Base-by-base conservation (phyloP, 2,888 invertebrate genomes). In the Arge pagana region DNA sequence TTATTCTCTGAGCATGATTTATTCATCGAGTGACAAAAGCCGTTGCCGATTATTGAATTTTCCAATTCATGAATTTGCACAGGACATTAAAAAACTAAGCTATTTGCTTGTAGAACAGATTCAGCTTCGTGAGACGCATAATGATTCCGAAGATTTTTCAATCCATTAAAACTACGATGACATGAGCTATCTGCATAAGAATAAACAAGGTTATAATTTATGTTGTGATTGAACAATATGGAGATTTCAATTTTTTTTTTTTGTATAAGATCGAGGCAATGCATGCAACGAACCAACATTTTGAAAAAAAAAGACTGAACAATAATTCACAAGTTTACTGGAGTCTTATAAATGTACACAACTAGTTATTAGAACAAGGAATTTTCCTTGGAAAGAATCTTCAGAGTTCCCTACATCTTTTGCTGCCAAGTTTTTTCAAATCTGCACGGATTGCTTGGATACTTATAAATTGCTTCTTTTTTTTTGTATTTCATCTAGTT, bases 91-190 rank as follows among this genome's bases (percentile, higher is more conserved):
- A 41, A 3, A 7, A 41, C 41, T 1, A 26, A 26, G 16, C 28
- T 40, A 23, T 40, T 23, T 24, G 26, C 24, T 40, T 26, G 11
- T 40, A 40, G 10, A 23, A 40, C 15, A 40, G 26, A 26, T 40
- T 24, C 26, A 3, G 13, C 24, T 13, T 40, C 28, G 10, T 28
- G 28, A 3, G 28, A 15, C 8, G 41, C 4, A 16, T 28, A 41
- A 28, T 41, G 41, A 16, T n/a, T 2, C 3, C 41, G 24, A 18
- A 41, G 28, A 41, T 13, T 10, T 18, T 26, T 26, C 10, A n/a
- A 28, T 10, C n/a, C 10, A 26, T 28, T 28, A 18, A 41, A 41
- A 28, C 28, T 28, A 11, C 41, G 28, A 28, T 28, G 10, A 41
- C 41, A 28, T 10, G 28, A 41, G 16, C 16, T 15, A 5, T 26